phyloP scores from a whole-genome alignment of 2,797 vertebrate genomes.

The Halcyon leucocephala region DNA sequence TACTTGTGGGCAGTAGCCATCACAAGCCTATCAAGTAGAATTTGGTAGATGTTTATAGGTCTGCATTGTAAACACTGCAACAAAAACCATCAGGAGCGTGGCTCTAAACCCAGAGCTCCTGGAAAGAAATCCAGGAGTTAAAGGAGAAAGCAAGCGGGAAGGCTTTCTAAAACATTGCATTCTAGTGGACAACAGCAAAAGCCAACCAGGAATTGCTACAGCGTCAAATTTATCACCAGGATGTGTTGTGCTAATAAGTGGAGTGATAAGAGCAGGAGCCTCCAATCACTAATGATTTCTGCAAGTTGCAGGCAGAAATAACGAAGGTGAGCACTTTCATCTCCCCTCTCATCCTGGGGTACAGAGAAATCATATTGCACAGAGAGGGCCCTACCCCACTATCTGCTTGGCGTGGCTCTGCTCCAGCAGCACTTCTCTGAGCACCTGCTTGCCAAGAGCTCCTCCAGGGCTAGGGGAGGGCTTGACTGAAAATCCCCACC shows the following conservation, averaged over 20 bases:
- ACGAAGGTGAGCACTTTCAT: neutral
- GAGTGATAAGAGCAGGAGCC: neutral
- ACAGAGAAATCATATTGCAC: neutral
- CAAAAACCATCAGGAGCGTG: neutral
- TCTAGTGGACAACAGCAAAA: neutral
- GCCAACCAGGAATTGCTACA: neutral
- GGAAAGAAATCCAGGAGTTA: neutral
- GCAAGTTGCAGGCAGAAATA: neutral
- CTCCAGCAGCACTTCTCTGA: neutral
- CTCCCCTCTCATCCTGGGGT: neutral
- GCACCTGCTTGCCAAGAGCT: neutral
- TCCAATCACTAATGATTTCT: neutral
- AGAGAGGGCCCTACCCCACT: fast-evolving
- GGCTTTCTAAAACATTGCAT: neutral
- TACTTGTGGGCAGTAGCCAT: no score
- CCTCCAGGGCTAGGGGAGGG: neutral
- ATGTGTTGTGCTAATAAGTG: neutral
- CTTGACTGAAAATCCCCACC: neutral
- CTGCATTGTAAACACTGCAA: neutral
- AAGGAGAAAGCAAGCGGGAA: neutral
- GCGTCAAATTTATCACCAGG: neutral
- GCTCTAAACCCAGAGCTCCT: neutral
- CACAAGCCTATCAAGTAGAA: neutral
- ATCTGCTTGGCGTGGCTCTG: neutral
- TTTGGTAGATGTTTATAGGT: neutral